These are phyloP conservation scores for Anthopleura xanthogrammica DNA, from an alignment of 92 coral and sea anemone species.

Conservation along the genomic window DNA sequence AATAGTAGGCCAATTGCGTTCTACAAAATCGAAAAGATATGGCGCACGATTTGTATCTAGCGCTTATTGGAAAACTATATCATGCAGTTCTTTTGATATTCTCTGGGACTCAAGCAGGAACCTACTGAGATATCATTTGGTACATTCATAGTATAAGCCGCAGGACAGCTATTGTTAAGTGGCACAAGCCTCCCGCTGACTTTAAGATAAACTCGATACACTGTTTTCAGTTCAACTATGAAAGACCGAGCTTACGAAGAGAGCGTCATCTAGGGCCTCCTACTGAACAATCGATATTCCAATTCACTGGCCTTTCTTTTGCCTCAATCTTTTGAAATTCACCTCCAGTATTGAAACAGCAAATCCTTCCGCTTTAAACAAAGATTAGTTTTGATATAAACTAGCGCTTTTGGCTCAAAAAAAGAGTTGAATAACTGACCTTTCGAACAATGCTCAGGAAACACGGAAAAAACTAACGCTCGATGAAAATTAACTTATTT, in stretches of 20 bases:
- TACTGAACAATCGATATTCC: conserved; percentile 25
- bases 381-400: conserved; percentile 26
- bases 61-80: conserved; percentile 30
- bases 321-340: conserved; percentile 17
- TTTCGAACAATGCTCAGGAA: conserved; percentile 30
- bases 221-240: conserved; percentile 30
- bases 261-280: conserved; percentile 23
- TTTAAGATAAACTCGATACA: conserved; percentile 36
- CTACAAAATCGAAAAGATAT: conserved; percentile 16
- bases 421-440: conserved; percentile 19
- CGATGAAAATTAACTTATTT: conserved; percentile 35
- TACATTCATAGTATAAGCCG: conserved; percentile 33
- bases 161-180: conserved; percentile 37
- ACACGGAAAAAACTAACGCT: conserved; percentile 21
- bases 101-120: conserved; percentile 13
- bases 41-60: conserved; percentile 9
- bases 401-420: conserved; percentile 5
- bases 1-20: not conserved
- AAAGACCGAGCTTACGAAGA: conserved; percentile 2
- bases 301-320: conserved; percentile 27
- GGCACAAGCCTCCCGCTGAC: conserved; percentile 17
- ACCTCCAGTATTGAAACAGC: conserved; percentile 27
- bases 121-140: conserved; percentile 27
- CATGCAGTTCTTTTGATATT: conserved; percentile 28
- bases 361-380: conserved; percentile 46